These are phyloP conservation scores for Nipponia nippon DNA, from an alignment of 2,113 vertebrate species.

Conservation along the genomic window DNA sequence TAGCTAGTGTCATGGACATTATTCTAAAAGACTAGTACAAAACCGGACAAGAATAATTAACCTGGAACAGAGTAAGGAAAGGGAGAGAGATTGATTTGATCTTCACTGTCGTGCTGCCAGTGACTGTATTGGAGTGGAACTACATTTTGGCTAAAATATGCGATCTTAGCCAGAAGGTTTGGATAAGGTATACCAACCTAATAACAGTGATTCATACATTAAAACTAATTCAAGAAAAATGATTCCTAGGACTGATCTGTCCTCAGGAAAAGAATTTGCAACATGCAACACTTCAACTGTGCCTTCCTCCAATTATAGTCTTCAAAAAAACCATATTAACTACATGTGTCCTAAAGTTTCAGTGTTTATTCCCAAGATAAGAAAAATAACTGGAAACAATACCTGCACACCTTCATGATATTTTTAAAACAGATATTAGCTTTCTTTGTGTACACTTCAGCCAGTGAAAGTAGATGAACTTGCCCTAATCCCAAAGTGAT, in stretches of 20 bases:
- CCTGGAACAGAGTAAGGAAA: neutral
- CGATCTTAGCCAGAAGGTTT: neutral
- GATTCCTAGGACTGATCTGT: neutral
- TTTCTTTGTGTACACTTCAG: neutral
- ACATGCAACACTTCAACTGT: neutral
- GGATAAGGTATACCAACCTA: neutral
- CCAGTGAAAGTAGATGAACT: neutral
- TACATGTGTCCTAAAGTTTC: neutral
- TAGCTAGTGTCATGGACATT: neutral
- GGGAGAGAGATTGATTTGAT: neutral
- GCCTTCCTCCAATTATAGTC: neutral
- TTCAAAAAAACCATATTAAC: fast-evolving
- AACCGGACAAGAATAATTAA: neutral
- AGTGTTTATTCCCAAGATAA: neutral
- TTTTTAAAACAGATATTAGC: neutral
- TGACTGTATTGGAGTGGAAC: neutral
- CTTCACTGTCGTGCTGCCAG: neutral
- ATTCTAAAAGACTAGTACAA: neutral
- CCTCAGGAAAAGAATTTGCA: neutral
- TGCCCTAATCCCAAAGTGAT: fast-evolving
- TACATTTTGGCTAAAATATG: neutral
- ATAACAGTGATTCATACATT: neutral
- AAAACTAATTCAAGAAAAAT: neutral
- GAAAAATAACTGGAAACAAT: neutral
- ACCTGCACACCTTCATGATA: neutral